Base-by-base conservation (phyloP, 2,888 invertebrate species). In the Heliconius ethilla region DNA sequence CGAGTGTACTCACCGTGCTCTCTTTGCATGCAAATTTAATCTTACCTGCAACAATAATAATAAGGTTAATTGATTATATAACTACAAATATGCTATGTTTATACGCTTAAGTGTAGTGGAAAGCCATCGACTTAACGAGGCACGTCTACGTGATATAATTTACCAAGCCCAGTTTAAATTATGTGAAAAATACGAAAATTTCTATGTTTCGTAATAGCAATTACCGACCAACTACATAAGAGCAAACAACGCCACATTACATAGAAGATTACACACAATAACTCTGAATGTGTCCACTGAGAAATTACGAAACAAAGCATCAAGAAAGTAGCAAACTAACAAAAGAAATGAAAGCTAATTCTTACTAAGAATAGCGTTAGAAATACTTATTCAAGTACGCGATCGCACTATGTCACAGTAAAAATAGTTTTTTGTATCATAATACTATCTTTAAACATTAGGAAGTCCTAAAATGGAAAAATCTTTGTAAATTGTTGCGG, bases 271-370 rank as follows among this genome's bases (percentile, higher is more conserved):
- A 91, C 90, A 89, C 89, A 87, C 87, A 88, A 88, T 86, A 86
- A 85, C 83, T 82, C 82, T 82, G 83, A 83, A 87, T 87, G 87
- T 86, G 88, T 87, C 86, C 86, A 87, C 85, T 86, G 88, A 84
- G 86, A 87, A 90, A 91, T 93, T 91, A 91, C 91, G 92, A 91
- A 90, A 94, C 91, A 90, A 90, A 89, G 87, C 88, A 84, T 85
- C 89, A 91, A 87, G 92, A 93, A 93, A 93, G 91, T 89, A 87
- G 84, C 83, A 84, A 86, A 81, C 81, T 81, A 86, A 87, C 89
- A 89, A 89, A 82, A 88, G 87, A 90, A 90, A 90, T 85, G 92
- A 93, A 92, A 93, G 90, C 87, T 88, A 82, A 82, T 80, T 82
- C 84, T 87, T 86, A 86, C 81, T 86, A 90, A 87, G 82, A 87